Percentiles rank a stretch among this genome's conserved stretches.
These are phyloP conservation scores for Laothoe populi DNA, from an alignment of 2,888 invertebrate species.

Conservation along the genomic window DNA sequence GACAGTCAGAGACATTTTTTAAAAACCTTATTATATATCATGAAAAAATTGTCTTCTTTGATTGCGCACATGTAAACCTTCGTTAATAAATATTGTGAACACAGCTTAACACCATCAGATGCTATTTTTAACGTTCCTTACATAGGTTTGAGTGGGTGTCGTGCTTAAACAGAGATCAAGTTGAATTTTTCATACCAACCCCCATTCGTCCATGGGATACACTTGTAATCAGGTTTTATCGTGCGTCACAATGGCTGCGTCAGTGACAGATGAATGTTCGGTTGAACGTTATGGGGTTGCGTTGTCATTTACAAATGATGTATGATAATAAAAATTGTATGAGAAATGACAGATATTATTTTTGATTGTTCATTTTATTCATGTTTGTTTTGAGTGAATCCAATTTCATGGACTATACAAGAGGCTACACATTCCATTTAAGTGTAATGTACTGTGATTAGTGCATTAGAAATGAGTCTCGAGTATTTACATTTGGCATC, in stretches of 20 bases:
- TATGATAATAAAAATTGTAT: neutral
- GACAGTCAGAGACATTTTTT: too few species aligned
- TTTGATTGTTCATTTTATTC: neutral
- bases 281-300: neutral
- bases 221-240: conserved; percentile 22
- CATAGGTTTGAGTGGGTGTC: conserved; percentile 19
- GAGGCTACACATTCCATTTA: too few species aligned
- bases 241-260: neutral
- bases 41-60: neutral
- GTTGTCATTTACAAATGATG: neutral
- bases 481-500: too few species aligned
- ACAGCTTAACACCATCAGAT: conserved; percentile 5
- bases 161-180: conserved; percentile 24
- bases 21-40: neutral
- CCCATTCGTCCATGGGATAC: neutral
- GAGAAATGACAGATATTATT: neutral
- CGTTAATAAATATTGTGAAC: conserved; percentile 1
- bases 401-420: too few species aligned
- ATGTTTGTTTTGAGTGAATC: too few species aligned
- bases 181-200: conserved; percentile 25
- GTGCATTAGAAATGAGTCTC: too few species aligned
- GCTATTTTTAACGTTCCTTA: conserved; percentile 19
- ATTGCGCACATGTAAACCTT: neutral
- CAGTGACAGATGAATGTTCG: conserved; percentile 13
- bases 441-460: too few species aligned